These are phyloP conservation scores for Nycticebus coucang DNA, from an alignment of 2,113 vertebrate species.

Conservation along the genomic window DNA sequence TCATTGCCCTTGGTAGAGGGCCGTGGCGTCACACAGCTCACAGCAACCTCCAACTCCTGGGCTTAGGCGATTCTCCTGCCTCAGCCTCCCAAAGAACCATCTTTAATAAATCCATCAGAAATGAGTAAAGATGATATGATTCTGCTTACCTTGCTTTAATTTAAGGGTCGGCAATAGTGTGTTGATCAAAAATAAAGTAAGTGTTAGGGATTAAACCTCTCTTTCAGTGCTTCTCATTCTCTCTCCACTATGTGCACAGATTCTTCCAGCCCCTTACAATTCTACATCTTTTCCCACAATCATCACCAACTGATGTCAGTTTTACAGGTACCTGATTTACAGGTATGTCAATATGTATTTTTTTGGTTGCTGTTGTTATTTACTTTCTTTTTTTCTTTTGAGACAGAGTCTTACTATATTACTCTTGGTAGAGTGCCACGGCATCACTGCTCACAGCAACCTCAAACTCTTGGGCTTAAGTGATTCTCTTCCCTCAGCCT, in stretches of 20 bases:
- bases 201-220: not conserved
- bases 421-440: too few relatives aligned
- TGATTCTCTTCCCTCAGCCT: too few relatives aligned
- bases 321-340: too few relatives aligned
- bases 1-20: too few relatives aligned
- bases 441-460: too few relatives aligned
- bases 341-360: not conserved
- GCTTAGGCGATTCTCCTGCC: too few relatives aligned
- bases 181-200: constrained; percentile 19
- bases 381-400: too few relatives aligned
- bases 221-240: not conserved
- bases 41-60: too few relatives aligned
- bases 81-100: not conserved
- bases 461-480: too few relatives aligned
- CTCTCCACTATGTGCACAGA: not conserved
- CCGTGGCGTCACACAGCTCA: too few relatives aligned
- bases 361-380: not conserved
- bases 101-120: not conserved
- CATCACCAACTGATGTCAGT: not conserved
- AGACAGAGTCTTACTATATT: too few relatives aligned
- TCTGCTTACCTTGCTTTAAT: not conserved
- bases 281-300: not conserved
- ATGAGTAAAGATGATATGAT: not conserved
- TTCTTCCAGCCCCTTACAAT: not conserved
- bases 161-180: not conserved